These are phyloP conservation scores for Heliconius hortense DNA, from an alignment of 2,888 invertebrate species.

Conservation along the genomic window DNA sequence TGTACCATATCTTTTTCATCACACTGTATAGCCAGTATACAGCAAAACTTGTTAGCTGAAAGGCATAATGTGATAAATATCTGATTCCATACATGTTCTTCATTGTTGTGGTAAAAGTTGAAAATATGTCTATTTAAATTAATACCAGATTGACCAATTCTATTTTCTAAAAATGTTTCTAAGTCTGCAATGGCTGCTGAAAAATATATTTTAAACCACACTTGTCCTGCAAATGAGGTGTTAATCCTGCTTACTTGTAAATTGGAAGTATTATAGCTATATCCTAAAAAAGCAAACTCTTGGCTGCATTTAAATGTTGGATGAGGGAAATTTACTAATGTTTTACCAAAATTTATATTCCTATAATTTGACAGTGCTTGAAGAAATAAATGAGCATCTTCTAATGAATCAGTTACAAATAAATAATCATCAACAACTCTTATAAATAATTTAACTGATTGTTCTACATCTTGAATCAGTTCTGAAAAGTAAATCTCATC, in stretches of 20 bases:
- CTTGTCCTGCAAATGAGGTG: slow-evolving; percentile 68
- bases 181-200: slow-evolving; percentile 59
- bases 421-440: slow-evolving; percentile 78
- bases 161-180: slow-evolving; percentile 66
- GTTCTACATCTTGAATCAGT: slow-evolving; percentile 48
- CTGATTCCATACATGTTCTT: slow-evolving; percentile 67
- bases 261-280: slow-evolving; percentile 64
- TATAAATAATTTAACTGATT: slow-evolving; percentile 60
- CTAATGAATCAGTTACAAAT: slow-evolving; percentile 68
- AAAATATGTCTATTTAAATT: slow-evolving; percentile 72
- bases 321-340: slow-evolving; percentile 66
- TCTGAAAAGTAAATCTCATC: slow-evolving; percentile 64
- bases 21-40: slow-evolving; percentile 67
- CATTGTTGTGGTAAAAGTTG: slow-evolving; percentile 65
- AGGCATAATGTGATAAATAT: slow-evolving; percentile 71
- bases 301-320: slow-evolving; percentile 55
- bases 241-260: slow-evolving; percentile 67
- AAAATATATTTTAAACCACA: slow-evolving; percentile 76
- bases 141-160: slow-evolving; percentile 72
- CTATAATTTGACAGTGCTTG: slow-evolving; percentile 63
- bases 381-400: slow-evolving; percentile 65
- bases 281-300: slow-evolving; percentile 70
- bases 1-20: slow-evolving; percentile 57
- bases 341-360: slow-evolving; percentile 73
- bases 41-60: slow-evolving; percentile 77